phyloP scores from a whole-genome alignment of 2,888 invertebrate genomes.

The Stenoptilia bipunctidactyla region DNA sequence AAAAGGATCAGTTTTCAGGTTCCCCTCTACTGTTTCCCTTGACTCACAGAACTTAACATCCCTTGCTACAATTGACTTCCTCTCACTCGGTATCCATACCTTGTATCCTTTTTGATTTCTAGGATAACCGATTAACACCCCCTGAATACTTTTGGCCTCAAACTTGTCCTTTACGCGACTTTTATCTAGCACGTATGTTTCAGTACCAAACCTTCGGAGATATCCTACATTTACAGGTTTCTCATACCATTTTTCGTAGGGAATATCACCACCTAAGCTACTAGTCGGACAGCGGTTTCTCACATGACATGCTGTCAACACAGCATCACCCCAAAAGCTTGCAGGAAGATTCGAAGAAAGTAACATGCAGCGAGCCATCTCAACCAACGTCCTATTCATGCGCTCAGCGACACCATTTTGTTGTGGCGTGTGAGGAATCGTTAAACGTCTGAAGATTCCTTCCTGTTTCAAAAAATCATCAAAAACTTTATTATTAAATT shows the following conservation, averaged over 20 bases:
- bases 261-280: conserved; percentile 2
- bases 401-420: conserved; percentile 3
- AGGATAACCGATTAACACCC: conserved; percentile 3
- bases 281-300: conserved; percentile 1
- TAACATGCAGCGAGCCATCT: conserved; percentile 6
- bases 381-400: conserved; percentile 6
- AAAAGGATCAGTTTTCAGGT: no score
- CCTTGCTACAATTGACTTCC: neutral
- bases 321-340: conserved; percentile 7
- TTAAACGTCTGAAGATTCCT: conserved; percentile 7
- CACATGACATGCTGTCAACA: neutral
- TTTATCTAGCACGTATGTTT: conserved; percentile 1
- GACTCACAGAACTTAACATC: neutral
- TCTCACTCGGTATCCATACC: neutral
- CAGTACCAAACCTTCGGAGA: neutral
- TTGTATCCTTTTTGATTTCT: neutral
- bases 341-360: neutral
- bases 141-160: neutral
- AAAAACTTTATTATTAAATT: conserved; percentile 8
- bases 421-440: conserved; percentile 2
- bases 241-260: neutral
- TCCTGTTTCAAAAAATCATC: conserved; percentile 6
- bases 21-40: no score
- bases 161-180: conserved; percentile 1
- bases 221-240: neutral